Base-by-base conservation (phyloP, 2,888 invertebrate genomes). In the Pollenia labialis region DNA sequence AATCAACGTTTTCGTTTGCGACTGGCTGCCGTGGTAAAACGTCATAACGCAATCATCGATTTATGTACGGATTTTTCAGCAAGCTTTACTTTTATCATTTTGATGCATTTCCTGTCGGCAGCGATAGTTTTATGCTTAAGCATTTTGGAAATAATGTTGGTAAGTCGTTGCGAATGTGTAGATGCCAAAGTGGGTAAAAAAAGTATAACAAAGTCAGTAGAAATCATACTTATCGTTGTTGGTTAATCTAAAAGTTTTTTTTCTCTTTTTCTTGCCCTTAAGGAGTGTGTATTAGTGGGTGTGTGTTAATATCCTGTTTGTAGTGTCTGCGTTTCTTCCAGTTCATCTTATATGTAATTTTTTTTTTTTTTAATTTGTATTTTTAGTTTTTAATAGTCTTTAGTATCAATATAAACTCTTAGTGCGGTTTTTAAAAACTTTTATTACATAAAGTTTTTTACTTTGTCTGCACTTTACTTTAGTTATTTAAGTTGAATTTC, bases 71-170 rank as follows among this genome's bases (percentile, higher is more conserved):
- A 91, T 87, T 91, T 93, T 81, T 88, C 90, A 62, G 80, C 84
- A 62, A 90, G 90, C 88, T 92, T 92, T 85, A 89, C 89, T 72
- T 89, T 91, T 89, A 92, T 93, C 88, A 90, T 93, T 85, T 89
- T 93, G 89, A 91, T 91, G 89, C 92, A 92, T 89, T 93, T 93
- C 89, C 90, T 93, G 83, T 92, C 91, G 82, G 92, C 93, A 56
- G 92, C 93, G 44, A 87, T 92, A 87, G 91, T 92, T 58, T 89
- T 93, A 46, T 92, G 93, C 81, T 90, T 90, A 23, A 92, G 93
- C 85, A 90, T 92, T 89, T 90, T 93, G 90, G 90, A 93, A 89
- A 89, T 92, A 83, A 89, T 93, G 90, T 88, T 92, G 91, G 93
- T 93, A 90, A 91, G 90, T 84, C 42, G 18, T n/a, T 12, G 23